Evolutionary conservation across 2,888 invertebrate genomes (phyloP), one percentile per base, ranked within the genome.

Genomic region (Zaprionus lineosus): DNA sequence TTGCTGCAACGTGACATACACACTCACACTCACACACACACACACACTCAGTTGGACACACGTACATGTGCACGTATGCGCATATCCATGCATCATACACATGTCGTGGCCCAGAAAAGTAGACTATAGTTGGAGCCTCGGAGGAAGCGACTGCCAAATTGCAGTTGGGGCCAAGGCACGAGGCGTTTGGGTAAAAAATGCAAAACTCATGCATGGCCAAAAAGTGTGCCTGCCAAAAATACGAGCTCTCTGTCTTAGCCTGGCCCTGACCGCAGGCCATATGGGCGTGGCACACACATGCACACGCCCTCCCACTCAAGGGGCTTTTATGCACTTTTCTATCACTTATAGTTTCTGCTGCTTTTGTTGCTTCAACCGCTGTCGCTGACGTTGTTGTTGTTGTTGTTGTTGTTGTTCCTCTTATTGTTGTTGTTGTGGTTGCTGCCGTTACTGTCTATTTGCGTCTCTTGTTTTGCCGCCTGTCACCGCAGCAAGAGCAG

Each of bases 181-280:
- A 33, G 16, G 31, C 12, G 34, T 29, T 24, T 37, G 66, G 52
- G 64, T 70, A 70, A 77, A 77, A 81, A 84, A 81, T 81, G 78
- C 74, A 81, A 81, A 84, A 75, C 76, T 81, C 82, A 75, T 82
- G 82, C 82, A 84, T 82, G 76, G 61, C 73, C 57, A 58, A 67
- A 75, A 63, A 64, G 16, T 62, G 67, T 52, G 63, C 56, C 55
- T 71, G 74, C 74, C 76, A 68, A 82, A 78, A 78, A 70, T 76
- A 71, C 56, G 53, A 50, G 59, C 37, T 31, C 19, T 37, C 34
- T 64, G 64, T 41, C 74, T 53, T 55, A 65, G 48, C 57, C 52
- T 64, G 84, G 74, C 81, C 81, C 48, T 82, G 81, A 82, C 81
- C 82, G 81, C 74, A 75, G 37, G 69, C 40, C 58, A 48, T 37